These are phyloP conservation scores for Eulacestoma nigropectus DNA, from an alignment of 2,113 vertebrate genomes.

Conservation along the genomic window DNA sequence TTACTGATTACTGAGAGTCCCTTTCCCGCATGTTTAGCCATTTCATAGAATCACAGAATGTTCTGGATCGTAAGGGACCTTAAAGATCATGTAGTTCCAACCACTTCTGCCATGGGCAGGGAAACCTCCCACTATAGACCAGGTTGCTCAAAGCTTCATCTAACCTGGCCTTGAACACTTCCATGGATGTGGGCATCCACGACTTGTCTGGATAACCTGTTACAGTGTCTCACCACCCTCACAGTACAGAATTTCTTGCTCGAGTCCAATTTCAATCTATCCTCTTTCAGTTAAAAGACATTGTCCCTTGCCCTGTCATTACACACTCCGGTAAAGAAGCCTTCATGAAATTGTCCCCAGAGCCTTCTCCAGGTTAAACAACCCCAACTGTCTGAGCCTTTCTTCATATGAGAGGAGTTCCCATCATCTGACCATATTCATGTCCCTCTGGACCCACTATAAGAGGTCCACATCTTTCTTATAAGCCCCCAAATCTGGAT, in stretches of 20 bases:
- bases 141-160: not conserved
- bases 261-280: not conserved
- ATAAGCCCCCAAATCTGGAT: not conserved
- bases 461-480: not conserved
- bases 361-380: not conserved
- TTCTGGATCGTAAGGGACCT: not conserved
- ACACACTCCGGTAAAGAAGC: not conserved
- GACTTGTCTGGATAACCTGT: not conserved
- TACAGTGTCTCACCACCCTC: not conserved
- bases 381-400: rapidly evolving
- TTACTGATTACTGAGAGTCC: not conserved
- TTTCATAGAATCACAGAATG: not conserved
- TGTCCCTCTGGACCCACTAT: not conserved
- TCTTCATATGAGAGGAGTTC: not conserved
- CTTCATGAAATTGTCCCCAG: not conserved
- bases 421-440: not conserved
- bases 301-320: not conserved
- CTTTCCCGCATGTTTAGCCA: not conserved
- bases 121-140: not conserved
- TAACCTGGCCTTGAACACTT: not conserved
- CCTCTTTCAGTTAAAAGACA: not conserved
- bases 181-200: not conserved
- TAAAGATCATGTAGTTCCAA: not conserved
- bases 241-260: not conserved
- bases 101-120: not conserved